Percentiles rank a stretch among this genome's conserved stretches.
These are phyloP conservation scores for Zaprionus africanus DNA, from an alignment of 1,140 invertebrate species.

Conservation along the genomic window DNA sequence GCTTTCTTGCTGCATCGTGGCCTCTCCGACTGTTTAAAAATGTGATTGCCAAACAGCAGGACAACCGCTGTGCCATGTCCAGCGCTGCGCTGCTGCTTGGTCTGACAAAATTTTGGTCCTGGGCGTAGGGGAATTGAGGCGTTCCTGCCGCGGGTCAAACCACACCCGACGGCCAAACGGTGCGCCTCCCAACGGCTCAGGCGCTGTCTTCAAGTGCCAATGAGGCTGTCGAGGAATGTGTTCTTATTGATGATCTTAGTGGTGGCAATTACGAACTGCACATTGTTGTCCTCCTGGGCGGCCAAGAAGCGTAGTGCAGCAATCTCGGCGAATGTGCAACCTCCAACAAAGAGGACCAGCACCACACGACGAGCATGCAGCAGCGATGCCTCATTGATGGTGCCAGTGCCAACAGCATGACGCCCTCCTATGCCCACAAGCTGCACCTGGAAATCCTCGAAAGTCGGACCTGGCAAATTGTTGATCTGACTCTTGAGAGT, in stretches of 20 bases:
- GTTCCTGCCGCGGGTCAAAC: constrained; percentile 60
- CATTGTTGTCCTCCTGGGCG: constrained; percentile 95
- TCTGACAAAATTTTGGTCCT: constrained; percentile 15
- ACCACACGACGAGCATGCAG: constrained; percentile 91
- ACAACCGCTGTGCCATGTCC: not conserved
- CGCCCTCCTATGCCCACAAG: constrained; percentile 85
- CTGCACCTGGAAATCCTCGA: constrained; percentile 87
- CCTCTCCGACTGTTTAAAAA: not conserved
- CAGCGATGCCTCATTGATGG: constrained; percentile 88
- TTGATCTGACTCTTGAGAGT: constrained; percentile 87
- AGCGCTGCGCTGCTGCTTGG: constrained; percentile 2
- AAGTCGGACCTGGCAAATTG: constrained; percentile 86
- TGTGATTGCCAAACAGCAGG: not conserved
- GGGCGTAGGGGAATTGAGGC: constrained; percentile 49
- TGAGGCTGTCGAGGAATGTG: constrained; percentile 88
- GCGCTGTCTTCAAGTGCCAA: constrained; percentile 58
- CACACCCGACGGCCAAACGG: constrained; percentile 50
- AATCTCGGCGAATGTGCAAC: constrained; percentile 98
- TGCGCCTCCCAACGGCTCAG: constrained; percentile 58
- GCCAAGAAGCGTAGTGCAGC: constrained; percentile 96
- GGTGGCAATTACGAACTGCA: constrained; percentile 96
- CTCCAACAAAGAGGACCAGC: constrained; percentile 98
- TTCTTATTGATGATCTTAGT: constrained; percentile 97
- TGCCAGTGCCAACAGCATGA: constrained; percentile 85
- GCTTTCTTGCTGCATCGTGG: not conserved